Evolutionary conservation across 2,113 vertebrate species (phyloP).

Genomic region (Siphamia tubifer): DNA sequence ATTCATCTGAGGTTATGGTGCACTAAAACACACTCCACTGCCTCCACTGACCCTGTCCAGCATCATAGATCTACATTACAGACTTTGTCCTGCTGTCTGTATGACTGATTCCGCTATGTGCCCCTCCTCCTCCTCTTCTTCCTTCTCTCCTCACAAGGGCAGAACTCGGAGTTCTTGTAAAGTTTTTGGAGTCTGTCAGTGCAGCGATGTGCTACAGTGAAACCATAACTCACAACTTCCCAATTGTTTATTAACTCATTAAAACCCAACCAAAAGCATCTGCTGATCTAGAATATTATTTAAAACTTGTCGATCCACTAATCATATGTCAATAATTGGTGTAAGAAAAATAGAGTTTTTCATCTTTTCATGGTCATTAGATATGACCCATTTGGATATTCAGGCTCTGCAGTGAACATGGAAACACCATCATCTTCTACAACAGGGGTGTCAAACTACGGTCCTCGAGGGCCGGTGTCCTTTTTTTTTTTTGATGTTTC

Average conservation of each 20-base stretch:
- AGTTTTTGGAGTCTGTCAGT: background rate
- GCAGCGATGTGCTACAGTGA: slow-evolving; percentile 2
- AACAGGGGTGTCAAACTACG: too few species aligned
- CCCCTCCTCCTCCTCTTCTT: background rate
- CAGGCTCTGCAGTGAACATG: too few species aligned
- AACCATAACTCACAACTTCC: background rate
- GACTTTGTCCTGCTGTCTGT: slow-evolving; percentile 49
- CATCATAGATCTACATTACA: slow-evolving; percentile 65
- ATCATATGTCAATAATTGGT: too few species aligned
- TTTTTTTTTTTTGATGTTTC: too few species aligned
- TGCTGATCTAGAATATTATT: too few species aligned
- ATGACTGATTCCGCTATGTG: slow-evolving; percentile 48
- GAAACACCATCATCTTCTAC: too few species aligned
- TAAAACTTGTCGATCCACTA: too few species aligned
- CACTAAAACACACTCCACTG: slow-evolving; percentile 64
- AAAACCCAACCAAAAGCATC: too few species aligned
- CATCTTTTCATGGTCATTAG: too few species aligned
- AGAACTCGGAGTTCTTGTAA: slow-evolving; percentile 36
- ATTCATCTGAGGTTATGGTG: slow-evolving; percentile 61
- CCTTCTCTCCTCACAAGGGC: slow-evolving; percentile 46
- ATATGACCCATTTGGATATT: too few species aligned
- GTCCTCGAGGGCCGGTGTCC: too few species aligned
- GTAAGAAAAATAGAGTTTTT: too few species aligned
- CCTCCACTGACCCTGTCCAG: slow-evolving; percentile 64
- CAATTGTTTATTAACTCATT: background rate